These are phyloP conservation scores for Trichomalopsis sarcophagae DNA, from an alignment of 1,140 invertebrate species.

Conservation along the genomic window DNA sequence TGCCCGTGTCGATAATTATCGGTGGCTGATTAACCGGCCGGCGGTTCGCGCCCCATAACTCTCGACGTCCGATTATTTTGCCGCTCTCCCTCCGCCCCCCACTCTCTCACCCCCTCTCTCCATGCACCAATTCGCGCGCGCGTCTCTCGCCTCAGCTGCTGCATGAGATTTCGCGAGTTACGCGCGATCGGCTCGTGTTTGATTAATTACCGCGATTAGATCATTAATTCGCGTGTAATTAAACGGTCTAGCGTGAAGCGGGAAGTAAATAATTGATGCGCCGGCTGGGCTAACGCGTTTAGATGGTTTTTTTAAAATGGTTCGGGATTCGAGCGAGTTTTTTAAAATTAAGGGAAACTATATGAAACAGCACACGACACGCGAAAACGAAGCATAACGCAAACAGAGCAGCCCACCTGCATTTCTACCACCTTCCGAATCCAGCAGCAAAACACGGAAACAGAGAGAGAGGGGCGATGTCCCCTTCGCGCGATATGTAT, in stretches of 20 bases:
- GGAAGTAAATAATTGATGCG: slow-evolving; percentile 25
- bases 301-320: background rate
- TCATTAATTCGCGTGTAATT: slow-evolving; percentile 53
- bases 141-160: background rate
- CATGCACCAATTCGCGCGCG: slow-evolving; percentile 69
- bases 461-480: background rate
- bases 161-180: slow-evolving; percentile 31
- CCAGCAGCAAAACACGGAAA: background rate
- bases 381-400: too few relatives aligned
- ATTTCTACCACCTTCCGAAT: too few relatives aligned
- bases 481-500: background rate
- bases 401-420: too few relatives aligned
- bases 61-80: slow-evolving; percentile 75
- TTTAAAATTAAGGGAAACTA: too few relatives aligned
- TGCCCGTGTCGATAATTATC: slow-evolving; percentile 75
- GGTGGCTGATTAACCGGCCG: slow-evolving; percentile 75
- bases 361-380: too few relatives aligned
- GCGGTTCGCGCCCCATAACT: slow-evolving; percentile 75
- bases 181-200: slow-evolving; percentile 40
- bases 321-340: too few relatives aligned
- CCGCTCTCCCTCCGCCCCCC: slow-evolving; percentile 49
- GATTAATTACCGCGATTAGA: slow-evolving; percentile 54
- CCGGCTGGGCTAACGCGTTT: background rate
- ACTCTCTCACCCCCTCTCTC: slow-evolving; percentile 53
- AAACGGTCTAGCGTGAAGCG: slow-evolving; percentile 35